Evolutionary conservation across 2,797 vertebrate genomes (phyloP), one percentile per base, ranked within the genome.

Genomic region (Arctocebus calabarensis): DNA sequence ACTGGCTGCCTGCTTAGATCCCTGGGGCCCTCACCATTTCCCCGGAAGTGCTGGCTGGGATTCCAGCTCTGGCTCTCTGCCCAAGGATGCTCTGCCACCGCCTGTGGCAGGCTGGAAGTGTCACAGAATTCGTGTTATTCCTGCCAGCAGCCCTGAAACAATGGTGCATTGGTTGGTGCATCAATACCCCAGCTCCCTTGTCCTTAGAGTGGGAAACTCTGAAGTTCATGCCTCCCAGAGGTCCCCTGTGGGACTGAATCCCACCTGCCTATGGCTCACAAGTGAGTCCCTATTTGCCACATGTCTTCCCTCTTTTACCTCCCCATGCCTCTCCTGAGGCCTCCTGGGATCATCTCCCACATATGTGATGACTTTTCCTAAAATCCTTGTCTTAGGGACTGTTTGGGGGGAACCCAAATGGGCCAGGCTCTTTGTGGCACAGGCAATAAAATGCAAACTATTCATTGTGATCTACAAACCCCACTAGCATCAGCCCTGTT

Each of bases 401-500:
- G 48, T n/a, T 34, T 13, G 5, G 2, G 4, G 52, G 40, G n/a
- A 27, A 34, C 75, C 43, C 34, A 29, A 34, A 19, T 3, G 0
- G 9, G 22, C 25, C 48, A 22, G 48, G 25, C 32, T 25, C 25
- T 20, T 5, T 3, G 7, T 14, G 2, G n/a, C 5, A 4, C 52
- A 23, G 10, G 19, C 25, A 3, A 5, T 5, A 34, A 34, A 23
- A 78, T 1, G 1, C 52, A 27, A 48, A 3, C 17, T 12, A 32
- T 19, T 66, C 25, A 6, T 22, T 4, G 0, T 1, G 43, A 23
- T 37, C 68, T 2, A 6, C 7, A 12, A 62, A 61, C 5, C 25
- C 43, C 16, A 17, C 52, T 0, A 0, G 1, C 20, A 0, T 23
- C 20, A 3, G 16, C n/a, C 43, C 16, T 0, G 2, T 10, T 1